Evolutionary conservation across 2,113 vertebrate species (phyloP).

Genomic region (Platysternon megacephalum): DNA sequence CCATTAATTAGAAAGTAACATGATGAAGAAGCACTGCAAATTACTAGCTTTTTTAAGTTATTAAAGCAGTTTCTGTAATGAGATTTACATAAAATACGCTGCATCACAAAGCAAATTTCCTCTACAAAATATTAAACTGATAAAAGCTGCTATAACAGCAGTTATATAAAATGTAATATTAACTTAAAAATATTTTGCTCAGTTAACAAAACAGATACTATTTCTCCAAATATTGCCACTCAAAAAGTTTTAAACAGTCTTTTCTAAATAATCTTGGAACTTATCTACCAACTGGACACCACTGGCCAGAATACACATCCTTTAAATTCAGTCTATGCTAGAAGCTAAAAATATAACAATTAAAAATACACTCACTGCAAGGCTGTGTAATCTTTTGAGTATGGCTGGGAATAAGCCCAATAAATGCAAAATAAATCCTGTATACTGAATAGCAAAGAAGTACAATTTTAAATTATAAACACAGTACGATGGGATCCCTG

Average conservation of each 20-base stretch:
- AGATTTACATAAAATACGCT: background rate
- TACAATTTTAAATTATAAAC: background rate
- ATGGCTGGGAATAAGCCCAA: conserved; percentile 9
- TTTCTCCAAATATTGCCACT: background rate
- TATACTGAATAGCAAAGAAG: background rate
- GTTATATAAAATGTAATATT: background rate
- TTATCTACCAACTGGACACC: conserved; percentile 24
- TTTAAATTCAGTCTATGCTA: conserved; percentile 21
- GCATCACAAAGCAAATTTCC: no score
- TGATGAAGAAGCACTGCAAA: background rate
- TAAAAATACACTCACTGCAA: conserved; percentile 51
- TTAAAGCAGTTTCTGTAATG: background rate
- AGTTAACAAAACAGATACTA: background rate
- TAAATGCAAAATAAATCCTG: conserved; percentile 12
- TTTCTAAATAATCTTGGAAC: conserved; percentile 20
- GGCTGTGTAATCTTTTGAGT: conserved; percentile 29
- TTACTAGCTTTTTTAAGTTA: background rate
- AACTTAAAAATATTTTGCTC: background rate
- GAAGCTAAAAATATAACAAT: conserved; percentile 50
- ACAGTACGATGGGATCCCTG: background rate
- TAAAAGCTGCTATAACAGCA: background rate
- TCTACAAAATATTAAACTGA: background rate
- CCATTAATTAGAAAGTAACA: background rate
- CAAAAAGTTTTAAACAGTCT: background rate
- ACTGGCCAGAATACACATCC: background rate